phyloP scores from a whole-genome alignment of 2,113 vertebrate species.

The Syngnathus typhle region DNA sequence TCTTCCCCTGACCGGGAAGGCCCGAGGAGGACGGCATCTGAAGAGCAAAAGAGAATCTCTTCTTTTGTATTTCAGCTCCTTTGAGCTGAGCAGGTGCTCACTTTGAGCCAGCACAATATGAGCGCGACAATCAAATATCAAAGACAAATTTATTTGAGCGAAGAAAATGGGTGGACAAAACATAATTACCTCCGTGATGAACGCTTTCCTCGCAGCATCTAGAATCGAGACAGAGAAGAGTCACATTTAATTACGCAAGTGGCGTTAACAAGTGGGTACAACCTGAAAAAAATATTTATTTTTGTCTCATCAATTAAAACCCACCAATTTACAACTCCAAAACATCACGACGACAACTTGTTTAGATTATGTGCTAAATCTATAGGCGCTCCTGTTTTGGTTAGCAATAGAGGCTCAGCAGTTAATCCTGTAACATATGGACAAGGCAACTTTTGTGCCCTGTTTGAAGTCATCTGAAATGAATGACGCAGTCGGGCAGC shows the following conservation, averaged over 20 bases:
- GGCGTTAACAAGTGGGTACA: neutral
- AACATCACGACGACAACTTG: too few relatives aligned
- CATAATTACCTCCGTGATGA: constrained; percentile 63
- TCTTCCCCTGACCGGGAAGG: constrained; percentile 74
- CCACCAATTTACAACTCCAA: too few relatives aligned
- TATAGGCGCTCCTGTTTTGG: too few relatives aligned
- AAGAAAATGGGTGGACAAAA: neutral
- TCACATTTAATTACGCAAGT: neutral
- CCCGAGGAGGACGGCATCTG: constrained; percentile 72
- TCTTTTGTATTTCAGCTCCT: constrained; percentile 6
- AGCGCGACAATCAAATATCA: neutral
- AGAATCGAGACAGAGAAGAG: constrained; percentile 24
- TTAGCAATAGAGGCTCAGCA: too few relatives aligned
- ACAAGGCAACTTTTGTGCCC: too few relatives aligned
- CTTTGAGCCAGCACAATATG: neutral
- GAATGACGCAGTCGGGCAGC: too few relatives aligned
- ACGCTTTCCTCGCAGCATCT: constrained; percentile 65
- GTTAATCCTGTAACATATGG: too few relatives aligned
- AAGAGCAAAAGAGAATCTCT: constrained; percentile 3
- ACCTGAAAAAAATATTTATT: neutral
- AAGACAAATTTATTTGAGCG: neutral
- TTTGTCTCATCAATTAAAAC: too few relatives aligned
- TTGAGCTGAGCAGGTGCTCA: neutral
- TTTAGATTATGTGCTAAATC: too few relatives aligned
- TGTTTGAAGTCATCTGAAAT: too few relatives aligned